Evolutionary conservation across 2,888 invertebrate genomes (phyloP).

Genomic region (Resseliella maxima): DNA sequence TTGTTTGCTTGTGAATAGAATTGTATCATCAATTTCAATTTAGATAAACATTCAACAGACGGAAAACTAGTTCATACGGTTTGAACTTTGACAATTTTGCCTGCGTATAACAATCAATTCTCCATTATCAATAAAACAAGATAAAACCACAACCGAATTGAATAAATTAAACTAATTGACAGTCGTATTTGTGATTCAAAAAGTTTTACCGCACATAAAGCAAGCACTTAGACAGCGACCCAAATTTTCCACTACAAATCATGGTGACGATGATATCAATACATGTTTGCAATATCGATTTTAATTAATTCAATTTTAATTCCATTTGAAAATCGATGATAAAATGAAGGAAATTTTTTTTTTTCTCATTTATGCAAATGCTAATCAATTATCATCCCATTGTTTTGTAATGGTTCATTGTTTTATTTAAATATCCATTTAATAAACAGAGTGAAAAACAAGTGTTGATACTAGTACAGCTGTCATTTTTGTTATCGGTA

Average conservation of each 20-base stretch:
- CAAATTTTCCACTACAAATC: not conserved
- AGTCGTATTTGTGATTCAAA: not conserved
- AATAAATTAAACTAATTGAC: constrained; percentile 21
- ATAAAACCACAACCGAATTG: not conserved
- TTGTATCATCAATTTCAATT: constrained; percentile 40
- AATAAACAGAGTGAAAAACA: not conserved
- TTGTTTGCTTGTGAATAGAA: constrained; percentile 16
- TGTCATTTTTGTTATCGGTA: constrained; percentile 16
- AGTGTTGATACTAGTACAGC: not conserved
- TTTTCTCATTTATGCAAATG: constrained; percentile 9
- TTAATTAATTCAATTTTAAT: constrained; percentile 33
- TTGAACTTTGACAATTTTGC: not conserved
- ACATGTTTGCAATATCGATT: not conserved
- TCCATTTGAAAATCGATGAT: not conserved
- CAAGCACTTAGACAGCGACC: not conserved
- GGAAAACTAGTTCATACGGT: constrained; percentile 19
- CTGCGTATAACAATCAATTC: constrained; percentile 10
- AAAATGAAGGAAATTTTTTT: not conserved
- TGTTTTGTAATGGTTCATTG: not conserved
- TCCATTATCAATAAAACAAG: not conserved
- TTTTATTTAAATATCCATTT: not conserved
- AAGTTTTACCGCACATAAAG: not conserved
- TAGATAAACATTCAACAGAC: not conserved
- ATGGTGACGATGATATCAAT: not conserved
- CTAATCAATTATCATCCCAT: not conserved